A percentile compares a stretch with the other conserved stretches of the same genome.
phyloP scores from a whole-genome alignment of 2,797 vertebrate genomes.

The Sorex maritimensis region DNA sequence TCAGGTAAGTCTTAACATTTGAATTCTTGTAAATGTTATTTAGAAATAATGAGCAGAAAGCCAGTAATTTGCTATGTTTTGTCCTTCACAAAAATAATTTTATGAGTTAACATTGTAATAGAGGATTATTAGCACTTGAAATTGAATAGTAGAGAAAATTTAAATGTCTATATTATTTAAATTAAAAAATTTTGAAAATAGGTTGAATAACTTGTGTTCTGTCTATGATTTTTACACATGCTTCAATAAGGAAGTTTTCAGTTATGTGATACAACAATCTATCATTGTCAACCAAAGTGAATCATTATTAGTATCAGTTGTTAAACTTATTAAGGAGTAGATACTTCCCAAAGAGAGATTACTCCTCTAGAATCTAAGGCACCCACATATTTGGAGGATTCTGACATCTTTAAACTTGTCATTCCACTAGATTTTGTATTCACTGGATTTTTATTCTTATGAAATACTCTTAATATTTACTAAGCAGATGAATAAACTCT shows the following conservation, averaged over 20 bases:
- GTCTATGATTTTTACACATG: slow-evolving; percentile 6
- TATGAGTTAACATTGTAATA: slow-evolving; percentile 59
- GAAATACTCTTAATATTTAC: slow-evolving; percentile 47
- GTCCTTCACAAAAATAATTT: slow-evolving; percentile 50
- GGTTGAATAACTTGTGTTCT: not conserved
- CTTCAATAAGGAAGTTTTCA: slow-evolving; percentile 51
- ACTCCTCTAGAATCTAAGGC: not conserved
- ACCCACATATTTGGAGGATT: not conserved
- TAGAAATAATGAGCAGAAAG: slow-evolving; percentile 36
- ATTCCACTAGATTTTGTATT: not conserved
- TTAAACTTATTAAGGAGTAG: slow-evolving; percentile 35
- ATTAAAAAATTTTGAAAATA: slow-evolving; percentile 35
- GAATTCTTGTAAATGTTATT: slow-evolving; percentile 54
- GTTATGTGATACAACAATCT: slow-evolving; percentile 32
- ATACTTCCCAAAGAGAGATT: not conserved
- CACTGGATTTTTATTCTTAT: slow-evolving; percentile 56
- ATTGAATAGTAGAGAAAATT: slow-evolving; percentile 53
- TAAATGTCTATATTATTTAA: slow-evolving; percentile 46
- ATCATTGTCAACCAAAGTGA: slow-evolving; percentile 25
- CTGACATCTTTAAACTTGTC: slow-evolving; percentile 50
- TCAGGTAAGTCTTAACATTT: slow-evolving; percentile 93
- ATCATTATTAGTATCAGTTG: not conserved
- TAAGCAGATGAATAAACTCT: slow-evolving; percentile 31
- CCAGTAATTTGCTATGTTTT: slow-evolving; percentile 23
- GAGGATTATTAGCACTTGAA: slow-evolving; percentile 53